A percentile compares a stretch with the other conserved stretches of the same genome.
These are phyloP conservation scores for Dolichopus griseipennis DNA, from an alignment of 2,888 invertebrate species.

Conservation along the genomic window DNA sequence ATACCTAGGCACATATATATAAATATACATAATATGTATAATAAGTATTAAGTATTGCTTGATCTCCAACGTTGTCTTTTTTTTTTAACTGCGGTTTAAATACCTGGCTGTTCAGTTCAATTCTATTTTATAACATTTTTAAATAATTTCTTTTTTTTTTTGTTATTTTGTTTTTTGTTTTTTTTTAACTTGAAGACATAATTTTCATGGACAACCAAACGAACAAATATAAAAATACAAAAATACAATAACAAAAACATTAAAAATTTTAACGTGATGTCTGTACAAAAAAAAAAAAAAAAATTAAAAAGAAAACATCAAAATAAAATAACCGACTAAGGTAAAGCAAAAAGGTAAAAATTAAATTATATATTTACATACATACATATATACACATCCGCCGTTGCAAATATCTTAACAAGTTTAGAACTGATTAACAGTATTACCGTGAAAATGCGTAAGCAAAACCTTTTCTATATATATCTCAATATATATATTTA, in stretches of 20 bases:
- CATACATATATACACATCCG: neutral
- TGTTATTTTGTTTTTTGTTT: neutral
- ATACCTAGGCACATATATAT: no score
- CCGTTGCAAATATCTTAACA: neutral
- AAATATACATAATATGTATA: no score
- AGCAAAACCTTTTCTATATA: neutral
- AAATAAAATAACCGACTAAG: neutral
- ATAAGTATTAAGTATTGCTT: neutral
- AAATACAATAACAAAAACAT: no score
- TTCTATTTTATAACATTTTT: neutral
- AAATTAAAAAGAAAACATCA: neutral
- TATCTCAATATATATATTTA: no score
- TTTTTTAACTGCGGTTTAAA: neutral
- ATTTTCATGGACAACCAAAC: neutral
- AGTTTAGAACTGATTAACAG: slow-evolving; percentile 3
- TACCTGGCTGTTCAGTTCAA: neutral
- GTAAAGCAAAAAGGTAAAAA: neutral
- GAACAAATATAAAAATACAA: neutral
- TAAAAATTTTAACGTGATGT: neutral
- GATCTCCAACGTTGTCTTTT: slow-evolving; percentile 2
- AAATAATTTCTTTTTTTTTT: neutral
- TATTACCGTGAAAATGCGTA: slow-evolving; percentile 3
- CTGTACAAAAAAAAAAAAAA: neutral
- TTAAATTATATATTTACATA: neutral
- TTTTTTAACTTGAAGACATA: neutral